phyloP scores from a whole-genome alignment of 1,140 invertebrate genomes.

The Megalopta genalis region DNA sequence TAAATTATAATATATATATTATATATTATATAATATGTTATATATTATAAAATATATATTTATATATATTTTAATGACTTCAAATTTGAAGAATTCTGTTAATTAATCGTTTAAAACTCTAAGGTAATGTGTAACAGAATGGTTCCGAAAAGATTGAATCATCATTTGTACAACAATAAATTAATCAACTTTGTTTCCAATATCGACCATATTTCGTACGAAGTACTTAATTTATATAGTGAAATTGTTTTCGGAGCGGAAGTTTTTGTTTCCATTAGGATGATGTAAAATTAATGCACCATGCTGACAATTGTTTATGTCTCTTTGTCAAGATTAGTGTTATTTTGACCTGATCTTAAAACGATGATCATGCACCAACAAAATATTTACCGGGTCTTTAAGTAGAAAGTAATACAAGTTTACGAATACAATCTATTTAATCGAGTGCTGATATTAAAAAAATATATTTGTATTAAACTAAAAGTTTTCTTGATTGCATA shows the following conservation, averaged over 20 bases:
- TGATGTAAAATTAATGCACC: conserved; percentile 45
- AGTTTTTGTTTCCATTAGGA: conserved; percentile 18
- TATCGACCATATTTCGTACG: background rate
- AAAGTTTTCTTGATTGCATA: too few species aligned
- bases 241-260: background rate
- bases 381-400: background rate
- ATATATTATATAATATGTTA: too few species aligned
- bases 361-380: background rate
- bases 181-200: conserved; percentile 3
- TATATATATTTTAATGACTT: too few species aligned
- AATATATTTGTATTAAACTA: too few species aligned
- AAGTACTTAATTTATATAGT: conserved; percentile 3
- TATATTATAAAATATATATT: too few species aligned
- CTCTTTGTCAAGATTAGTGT: background rate
- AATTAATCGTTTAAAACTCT: conserved; percentile 3
- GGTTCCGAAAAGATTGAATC: background rate
- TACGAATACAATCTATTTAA: too few species aligned
- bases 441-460: too few species aligned
- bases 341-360: background rate
- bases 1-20: too few species aligned
- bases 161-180: conserved; percentile 8
- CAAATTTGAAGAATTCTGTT: background rate
- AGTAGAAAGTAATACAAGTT: too few species aligned
- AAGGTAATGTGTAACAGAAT: too few species aligned
- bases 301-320: background rate